Percentiles rank a stretch among this genome's conserved stretches.
These are phyloP conservation scores for Sinocyclocheilus rhinocerous DNA, from an alignment of 2,113 vertebrate species.

Conservation along the genomic window DNA sequence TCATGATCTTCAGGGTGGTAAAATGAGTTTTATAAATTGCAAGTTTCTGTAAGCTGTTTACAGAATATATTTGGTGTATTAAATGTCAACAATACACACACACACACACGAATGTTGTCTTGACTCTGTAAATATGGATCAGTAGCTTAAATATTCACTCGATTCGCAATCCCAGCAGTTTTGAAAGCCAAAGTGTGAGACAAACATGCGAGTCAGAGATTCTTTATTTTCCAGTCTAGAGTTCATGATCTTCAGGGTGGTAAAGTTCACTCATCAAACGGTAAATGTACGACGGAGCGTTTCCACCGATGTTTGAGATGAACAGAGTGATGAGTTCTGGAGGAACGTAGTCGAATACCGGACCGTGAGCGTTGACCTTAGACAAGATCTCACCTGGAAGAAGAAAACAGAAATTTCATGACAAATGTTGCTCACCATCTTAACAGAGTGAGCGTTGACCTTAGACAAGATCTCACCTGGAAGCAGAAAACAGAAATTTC, in stretches of 20 bases:
- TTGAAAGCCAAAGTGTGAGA: background rate
- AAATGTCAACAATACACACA: slow-evolving; percentile 18
- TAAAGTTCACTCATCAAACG: slow-evolving; percentile 98
- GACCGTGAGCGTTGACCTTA: slow-evolving; percentile 93
- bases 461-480: slow-evolving; percentile 94
- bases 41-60: slow-evolving; percentile 37
- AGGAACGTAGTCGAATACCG: slow-evolving; percentile 96
- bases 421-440: background rate
- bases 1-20: slow-evolving; percentile 96
- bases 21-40: slow-evolving; percentile 60
- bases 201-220: background rate
- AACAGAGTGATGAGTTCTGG: slow-evolving; percentile 98
- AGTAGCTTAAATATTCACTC: background rate
- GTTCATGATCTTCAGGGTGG: slow-evolving; percentile 92
- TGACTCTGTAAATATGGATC: background rate
- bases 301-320: slow-evolving; percentile 97
- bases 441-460: slow-evolving; percentile 82
- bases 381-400: slow-evolving; percentile 90
- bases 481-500: slow-evolving; percentile 8
- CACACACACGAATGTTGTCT: background rate
- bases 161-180: background rate
- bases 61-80: slow-evolving; percentile 34
- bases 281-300: slow-evolving; percentile 96
- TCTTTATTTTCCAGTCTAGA: slow-evolving; percentile 66
- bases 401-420: background rate